These are phyloP conservation scores for Ciconia boyciana DNA, from an alignment of 2,113 vertebrate species.

Conservation along the genomic window DNA sequence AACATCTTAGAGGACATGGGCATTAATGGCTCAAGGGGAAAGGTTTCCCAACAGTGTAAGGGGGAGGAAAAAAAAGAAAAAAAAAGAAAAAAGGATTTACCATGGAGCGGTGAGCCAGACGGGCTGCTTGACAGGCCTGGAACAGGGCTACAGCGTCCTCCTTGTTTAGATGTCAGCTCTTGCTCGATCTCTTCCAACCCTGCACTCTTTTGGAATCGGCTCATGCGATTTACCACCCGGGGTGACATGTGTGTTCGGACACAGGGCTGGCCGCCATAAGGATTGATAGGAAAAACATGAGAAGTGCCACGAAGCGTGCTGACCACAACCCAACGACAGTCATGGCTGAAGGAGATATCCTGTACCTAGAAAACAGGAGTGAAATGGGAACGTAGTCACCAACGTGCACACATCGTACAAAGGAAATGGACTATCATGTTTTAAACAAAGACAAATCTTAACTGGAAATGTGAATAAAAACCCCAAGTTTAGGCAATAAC, in stretches of 20 bases:
- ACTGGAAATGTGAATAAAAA: not conserved
- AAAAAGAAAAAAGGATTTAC: constrained; percentile 69
- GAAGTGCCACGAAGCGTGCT: constrained; percentile 95
- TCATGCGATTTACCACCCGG: constrained; percentile 95
- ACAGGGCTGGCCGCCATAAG: constrained; percentile 92
- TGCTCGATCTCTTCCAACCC: constrained; percentile 97
- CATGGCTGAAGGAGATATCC: constrained; percentile 97
- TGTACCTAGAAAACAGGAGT: constrained; percentile 80
- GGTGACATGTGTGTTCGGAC: constrained; percentile 96
- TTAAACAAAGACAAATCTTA: not conserved
- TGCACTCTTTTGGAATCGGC: constrained; percentile 97
- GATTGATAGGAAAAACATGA: constrained; percentile 95
- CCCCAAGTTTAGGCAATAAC: not conserved
- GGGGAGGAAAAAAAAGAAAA: not conserved
- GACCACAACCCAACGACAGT: constrained; percentile 96
- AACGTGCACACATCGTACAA: fast-evolving
- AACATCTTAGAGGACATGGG: not conserved
- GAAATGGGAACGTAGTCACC: not conserved
- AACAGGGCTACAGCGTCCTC: constrained; percentile 91
- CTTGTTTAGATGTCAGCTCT: constrained; percentile 89
- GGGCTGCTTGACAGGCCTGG: constrained; percentile 94
- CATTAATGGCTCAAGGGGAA: not conserved
- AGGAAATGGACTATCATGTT: fast-evolving
- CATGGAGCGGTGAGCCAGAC: constrained; percentile 92
- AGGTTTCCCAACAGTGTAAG: fast-evolving